Percentiles rank a stretch among this genome's conserved stretches.
Evolutionary conservation across 2,797 vertebrate genomes (phyloP).

Genomic region (Poecilia gillii): DNA sequence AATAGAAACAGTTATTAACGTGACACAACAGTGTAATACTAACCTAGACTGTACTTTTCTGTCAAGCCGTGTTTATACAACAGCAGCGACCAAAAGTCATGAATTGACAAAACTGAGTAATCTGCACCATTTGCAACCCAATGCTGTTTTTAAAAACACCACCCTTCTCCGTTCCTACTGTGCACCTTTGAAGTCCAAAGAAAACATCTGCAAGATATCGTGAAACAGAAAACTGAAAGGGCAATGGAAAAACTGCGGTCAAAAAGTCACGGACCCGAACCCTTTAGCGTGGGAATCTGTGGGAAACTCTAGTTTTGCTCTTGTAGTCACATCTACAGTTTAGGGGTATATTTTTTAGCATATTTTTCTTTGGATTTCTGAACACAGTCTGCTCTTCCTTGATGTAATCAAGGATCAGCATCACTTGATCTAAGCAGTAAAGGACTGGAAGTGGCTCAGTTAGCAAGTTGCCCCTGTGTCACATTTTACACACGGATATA

Average conservation of each 20-base stretch:
- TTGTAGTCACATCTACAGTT: background rate
- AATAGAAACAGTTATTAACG: background rate
- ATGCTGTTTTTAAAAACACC: background rate
- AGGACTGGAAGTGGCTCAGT: background rate
- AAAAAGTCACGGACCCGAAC: background rate
- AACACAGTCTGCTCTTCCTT: background rate
- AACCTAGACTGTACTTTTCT: background rate
- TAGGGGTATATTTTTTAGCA: background rate
- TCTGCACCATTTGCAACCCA: background rate
- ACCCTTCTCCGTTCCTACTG: background rate
- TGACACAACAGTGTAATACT: background rate
- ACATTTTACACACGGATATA: background rate
- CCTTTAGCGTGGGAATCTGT: background rate
- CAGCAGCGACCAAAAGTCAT: background rate
- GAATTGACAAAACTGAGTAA: background rate
- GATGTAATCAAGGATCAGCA: background rate
- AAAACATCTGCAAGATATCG: background rate
- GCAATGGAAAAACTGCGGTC: background rate
- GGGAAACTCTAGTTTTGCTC: background rate
- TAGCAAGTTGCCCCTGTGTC: background rate
- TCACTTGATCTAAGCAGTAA: too few relatives aligned
- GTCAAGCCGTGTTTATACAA: background rate
- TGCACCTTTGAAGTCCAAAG: background rate
- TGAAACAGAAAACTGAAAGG: background rate
- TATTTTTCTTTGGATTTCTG: background rate